Evolutionary conservation across 2,113 vertebrate species (phyloP).

Genomic region (Oreochromis tanganicae): DNA sequence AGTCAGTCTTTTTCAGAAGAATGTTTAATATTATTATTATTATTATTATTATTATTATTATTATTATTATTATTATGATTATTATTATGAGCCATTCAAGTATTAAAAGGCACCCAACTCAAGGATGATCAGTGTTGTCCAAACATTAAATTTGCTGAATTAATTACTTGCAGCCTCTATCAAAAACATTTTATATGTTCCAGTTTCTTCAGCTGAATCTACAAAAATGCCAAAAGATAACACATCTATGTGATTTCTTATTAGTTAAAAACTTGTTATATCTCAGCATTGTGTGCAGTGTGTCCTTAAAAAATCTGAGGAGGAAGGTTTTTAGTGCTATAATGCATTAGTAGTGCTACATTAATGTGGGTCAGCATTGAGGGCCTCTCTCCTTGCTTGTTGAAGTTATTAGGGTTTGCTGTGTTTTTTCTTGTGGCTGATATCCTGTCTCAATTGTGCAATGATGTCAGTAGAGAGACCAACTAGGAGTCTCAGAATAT

Average conservation of each 20-base stretch:
- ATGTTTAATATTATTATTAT: background rate
- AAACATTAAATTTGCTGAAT: background rate
- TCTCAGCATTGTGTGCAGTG: background rate
- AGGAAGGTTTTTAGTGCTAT: background rate
- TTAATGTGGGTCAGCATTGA: background rate
- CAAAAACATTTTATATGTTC: background rate
- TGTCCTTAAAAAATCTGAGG: background rate
- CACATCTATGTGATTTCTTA: background rate
- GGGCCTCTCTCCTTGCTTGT: background rate
- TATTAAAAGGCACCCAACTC: background rate
- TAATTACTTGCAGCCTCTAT: background rate
- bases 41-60: fast-evolving
- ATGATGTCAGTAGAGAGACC: background rate
- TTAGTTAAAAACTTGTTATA: background rate
- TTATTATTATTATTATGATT: background rate
- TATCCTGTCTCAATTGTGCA: background rate
- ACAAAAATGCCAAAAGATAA: background rate
- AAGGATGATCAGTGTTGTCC: background rate
- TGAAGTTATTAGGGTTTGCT: background rate
- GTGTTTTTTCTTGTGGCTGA: background rate
- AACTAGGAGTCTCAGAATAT: background rate
- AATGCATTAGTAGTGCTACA: background rate
- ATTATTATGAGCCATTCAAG: background rate
- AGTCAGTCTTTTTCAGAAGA: background rate
- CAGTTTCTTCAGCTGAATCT: background rate